Evolutionary conservation across 2,888 invertebrate genomes (phyloP).

Genomic region (Stegophylla sp.): DNA sequence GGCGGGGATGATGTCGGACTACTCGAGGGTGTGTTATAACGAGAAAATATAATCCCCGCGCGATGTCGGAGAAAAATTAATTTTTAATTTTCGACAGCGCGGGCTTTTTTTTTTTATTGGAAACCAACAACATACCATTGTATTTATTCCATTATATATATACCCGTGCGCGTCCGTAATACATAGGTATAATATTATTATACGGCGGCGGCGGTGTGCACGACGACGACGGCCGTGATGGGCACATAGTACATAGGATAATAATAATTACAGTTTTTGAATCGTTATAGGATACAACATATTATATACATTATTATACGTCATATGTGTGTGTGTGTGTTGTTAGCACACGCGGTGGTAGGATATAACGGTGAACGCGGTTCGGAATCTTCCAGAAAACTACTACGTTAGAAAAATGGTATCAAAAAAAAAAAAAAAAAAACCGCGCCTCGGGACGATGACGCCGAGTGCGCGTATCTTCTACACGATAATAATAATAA

Average conservation of each 20-base stretch:
- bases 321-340: not conserved
- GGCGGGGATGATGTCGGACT: too few species aligned
- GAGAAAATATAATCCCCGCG: too few species aligned
- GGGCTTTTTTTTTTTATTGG: not conserved
- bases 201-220: not conserved
- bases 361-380: conserved; percentile 34
- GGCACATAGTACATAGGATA: not conserved
- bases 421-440: too few species aligned
- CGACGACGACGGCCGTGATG: not conserved
- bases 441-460: not conserved
- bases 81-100: not conserved
- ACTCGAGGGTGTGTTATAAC: too few species aligned
- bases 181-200: not conserved
- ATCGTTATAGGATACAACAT: not conserved
- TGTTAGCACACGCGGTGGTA: conserved; percentile 13
- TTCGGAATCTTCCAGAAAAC: conserved; percentile 12
- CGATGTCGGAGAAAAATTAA: too few species aligned
- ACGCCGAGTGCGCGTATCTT: too few species aligned
- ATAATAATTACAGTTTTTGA: conserved; percentile 28
- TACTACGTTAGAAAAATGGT: not conserved
- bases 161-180: not conserved
- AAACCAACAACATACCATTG: too few species aligned
- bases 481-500: not conserved
- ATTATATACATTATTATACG: not conserved
- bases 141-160: too few species aligned